Evolutionary conservation across 2,113 vertebrate genomes (phyloP).

Genomic region (Mus musculus): DNA sequence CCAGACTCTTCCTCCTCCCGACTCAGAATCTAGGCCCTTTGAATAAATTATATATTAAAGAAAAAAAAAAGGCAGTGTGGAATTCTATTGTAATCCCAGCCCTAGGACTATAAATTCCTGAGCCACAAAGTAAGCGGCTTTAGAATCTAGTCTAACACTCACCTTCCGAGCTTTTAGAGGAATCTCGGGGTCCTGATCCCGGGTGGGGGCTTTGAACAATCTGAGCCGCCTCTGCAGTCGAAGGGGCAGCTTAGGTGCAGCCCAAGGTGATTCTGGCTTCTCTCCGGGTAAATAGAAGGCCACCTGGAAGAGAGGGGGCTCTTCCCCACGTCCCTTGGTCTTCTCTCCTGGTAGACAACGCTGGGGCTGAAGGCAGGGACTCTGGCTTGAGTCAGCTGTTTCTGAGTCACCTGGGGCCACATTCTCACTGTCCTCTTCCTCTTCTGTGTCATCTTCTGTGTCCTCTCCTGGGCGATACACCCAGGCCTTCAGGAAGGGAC

Average conservation of each 20-base stretch:
- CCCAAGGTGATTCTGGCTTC: slow-evolving; percentile 32
- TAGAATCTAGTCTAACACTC: background rate
- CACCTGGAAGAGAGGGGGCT: slow-evolving; percentile 24
- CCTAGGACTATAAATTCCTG: background rate
- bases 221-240: slow-evolving; percentile 45
- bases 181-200: background rate
- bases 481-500: background rate
- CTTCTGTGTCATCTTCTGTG: slow-evolving; percentile 6
- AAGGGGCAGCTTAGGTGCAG: slow-evolving; percentile 45
- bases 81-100: background rate
- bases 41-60: background rate
- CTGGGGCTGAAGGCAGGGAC: background rate
- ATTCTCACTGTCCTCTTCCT: background rate
- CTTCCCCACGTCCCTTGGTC: background rate
- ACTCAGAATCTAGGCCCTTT: background rate
- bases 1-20: background rate
- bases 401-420: background rate
- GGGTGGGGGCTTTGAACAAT: background rate
- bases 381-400: background rate
- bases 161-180: slow-evolving; percentile 63
- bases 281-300: slow-evolving; percentile 74
- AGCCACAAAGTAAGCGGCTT: no score
- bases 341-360: background rate
- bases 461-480: background rate
- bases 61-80: background rate